phyloP scores from a whole-genome alignment of 2,113 vertebrate genomes.

The Limnothrissa miodon region DNA sequence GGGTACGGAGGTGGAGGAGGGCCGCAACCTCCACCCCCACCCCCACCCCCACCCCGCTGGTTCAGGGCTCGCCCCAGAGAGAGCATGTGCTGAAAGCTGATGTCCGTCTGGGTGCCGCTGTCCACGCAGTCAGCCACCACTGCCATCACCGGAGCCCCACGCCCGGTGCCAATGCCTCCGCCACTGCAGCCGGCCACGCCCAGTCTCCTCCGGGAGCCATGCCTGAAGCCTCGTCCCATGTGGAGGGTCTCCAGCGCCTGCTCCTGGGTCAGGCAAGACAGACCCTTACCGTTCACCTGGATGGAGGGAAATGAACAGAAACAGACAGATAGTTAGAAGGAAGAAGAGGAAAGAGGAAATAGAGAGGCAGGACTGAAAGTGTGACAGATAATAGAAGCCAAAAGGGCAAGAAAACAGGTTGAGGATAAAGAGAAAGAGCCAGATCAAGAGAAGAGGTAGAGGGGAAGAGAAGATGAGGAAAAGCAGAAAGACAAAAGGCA shows the following conservation, averaged over 20 bases:
- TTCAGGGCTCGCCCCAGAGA: constrained; percentile 62
- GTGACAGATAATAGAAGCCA: neutral
- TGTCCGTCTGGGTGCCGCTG: constrained; percentile 82
- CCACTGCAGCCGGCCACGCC: constrained; percentile 54
- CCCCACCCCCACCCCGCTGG: constrained; percentile 14
- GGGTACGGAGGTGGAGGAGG: constrained; percentile 43
- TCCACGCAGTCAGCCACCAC: constrained; percentile 71
- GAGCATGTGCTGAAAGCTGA: constrained; percentile 81
- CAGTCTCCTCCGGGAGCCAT: constrained; percentile 62
- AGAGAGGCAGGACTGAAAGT: neutral
- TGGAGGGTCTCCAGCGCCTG: constrained; percentile 64
- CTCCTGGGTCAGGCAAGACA: constrained; percentile 72
- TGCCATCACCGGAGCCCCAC: constrained; percentile 36
- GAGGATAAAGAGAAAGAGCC: neutral
- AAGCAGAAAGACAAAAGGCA: neutral
- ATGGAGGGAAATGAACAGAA: neutral
- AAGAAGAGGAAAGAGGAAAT: neutral
- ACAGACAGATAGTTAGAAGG: neutral
- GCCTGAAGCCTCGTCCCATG: constrained; percentile 53
- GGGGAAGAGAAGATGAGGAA: neutral
- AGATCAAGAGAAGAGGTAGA: neutral
- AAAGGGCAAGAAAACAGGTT: neutral
- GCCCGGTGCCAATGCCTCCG: constrained; percentile 43
- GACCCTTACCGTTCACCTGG: constrained; percentile 75
- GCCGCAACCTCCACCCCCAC: constrained; percentile 15